Percentiles rank a stretch among this genome's conserved stretches.
These are phyloP conservation scores for Morelia viridis DNA, from an alignment of 2,797 vertebrate species.

Conservation along the genomic window DNA sequence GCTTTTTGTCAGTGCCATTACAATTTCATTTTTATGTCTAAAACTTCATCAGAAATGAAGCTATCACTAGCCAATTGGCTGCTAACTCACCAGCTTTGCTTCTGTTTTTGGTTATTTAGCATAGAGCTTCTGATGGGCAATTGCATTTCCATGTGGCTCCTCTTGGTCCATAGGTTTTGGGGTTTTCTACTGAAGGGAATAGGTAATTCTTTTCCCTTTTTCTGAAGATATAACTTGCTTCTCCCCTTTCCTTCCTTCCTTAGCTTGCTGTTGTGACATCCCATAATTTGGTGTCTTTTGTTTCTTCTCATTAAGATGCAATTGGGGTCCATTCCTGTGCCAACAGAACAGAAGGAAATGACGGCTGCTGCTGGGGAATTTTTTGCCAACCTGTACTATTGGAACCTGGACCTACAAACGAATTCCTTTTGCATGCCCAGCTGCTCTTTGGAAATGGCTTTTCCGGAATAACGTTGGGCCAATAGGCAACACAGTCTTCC, in stretches of 20 bases:
- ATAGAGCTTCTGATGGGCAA: conserved; percentile 26
- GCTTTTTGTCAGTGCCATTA: not conserved
- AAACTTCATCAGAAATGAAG: conserved; percentile 10
- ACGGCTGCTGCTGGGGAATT: not conserved
- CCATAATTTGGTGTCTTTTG: not conserved
- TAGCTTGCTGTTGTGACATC: not conserved
- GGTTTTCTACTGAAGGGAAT: not conserved
- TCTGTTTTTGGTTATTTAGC: conserved; percentile 33
- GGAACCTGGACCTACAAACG: not conserved
- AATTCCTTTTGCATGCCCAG: conserved; percentile 1
- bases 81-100: not conserved
- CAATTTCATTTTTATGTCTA: not conserved
- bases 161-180: conserved; percentile 7
- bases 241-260: not conserved
- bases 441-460: conserved; percentile 6
- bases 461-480: not conserved
- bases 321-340: not conserved
- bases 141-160: conserved; percentile 18
- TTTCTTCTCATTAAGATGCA: not conserved
- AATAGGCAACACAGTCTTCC: not conserved
- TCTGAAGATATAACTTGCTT: not conserved
- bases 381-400: not conserved
- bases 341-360: conserved; percentile 23
- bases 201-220: not conserved
- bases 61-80: conserved; percentile 6